Base-by-base conservation (phyloP, 2,113 vertebrate genomes). In the Anseranas semipalmata region DNA sequence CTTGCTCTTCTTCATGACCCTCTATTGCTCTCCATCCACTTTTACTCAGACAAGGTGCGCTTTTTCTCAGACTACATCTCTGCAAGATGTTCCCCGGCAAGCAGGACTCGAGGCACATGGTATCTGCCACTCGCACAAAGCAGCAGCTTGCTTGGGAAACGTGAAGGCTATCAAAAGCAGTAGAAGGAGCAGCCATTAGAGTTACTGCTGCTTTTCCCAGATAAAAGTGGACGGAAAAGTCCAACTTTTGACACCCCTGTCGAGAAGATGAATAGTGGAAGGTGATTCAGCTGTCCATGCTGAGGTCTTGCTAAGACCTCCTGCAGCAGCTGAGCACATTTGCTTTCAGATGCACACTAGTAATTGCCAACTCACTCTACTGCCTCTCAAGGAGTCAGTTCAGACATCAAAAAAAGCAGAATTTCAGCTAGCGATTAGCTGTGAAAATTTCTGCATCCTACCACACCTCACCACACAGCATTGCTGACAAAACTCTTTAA, bases 31-130 rank as follows among this genome's bases (percentile, higher is more conserved):
- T 39, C 35, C 58, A 21, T 28, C 45, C 8, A 4, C 55, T 35
- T 35, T 45, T 0, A 0, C 78, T 15, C 56, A 33, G 76, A 62
- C 67, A 21, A 8, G 67, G 46, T 1, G 10, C 0, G 2, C 4
- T 39, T 24, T 55, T 33, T 22, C 53, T 16, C 30, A 28, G 53
- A 21, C 55, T 46, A 6, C 1, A 2, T 48, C 53, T 21, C 77
- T 33, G 52, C 39, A 30, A 27, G 41, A 27, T 2, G 2, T 41
- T 39, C 73, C 67, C 45, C 2, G 18, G 21, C 41, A 41, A 39
- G 48, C 5, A 2, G 68, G 74, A 22, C 35, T 20, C 0, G 5
- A 41, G 68, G 43, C 83, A 87, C 15, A 6, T 12, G 17, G 45
- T 2, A 27, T 22, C 56, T 19, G 21, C 21, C n/a, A 37, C 20